These are phyloP conservation scores for Drosophila gaucha DNA, from an alignment of 2,888 invertebrate genomes.

Conservation along the genomic window DNA sequence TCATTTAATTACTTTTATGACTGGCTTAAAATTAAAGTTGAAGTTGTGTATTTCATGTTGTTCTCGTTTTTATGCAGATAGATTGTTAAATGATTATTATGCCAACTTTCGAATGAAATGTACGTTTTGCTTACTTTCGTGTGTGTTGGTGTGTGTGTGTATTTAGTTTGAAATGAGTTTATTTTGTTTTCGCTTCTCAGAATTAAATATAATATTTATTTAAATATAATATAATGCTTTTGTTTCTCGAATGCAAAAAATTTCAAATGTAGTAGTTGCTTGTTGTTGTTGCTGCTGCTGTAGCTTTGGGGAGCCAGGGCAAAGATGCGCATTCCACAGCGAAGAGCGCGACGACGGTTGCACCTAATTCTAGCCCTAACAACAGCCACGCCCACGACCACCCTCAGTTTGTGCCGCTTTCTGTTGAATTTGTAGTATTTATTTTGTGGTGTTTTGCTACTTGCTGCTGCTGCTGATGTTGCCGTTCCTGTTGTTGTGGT, in stretches of 20 bases:
- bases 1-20: constrained; percentile 62
- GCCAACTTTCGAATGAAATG: constrained; percentile 60
- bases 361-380: constrained; percentile 15
- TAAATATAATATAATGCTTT: constrained; percentile 82
- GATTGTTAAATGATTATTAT: constrained; percentile 61
- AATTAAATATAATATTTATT: constrained; percentile 82
- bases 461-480: constrained; percentile 15
- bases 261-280: constrained; percentile 69
- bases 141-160: constrained; percentile 40
- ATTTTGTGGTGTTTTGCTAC: constrained; percentile 5
- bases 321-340: constrained; percentile 30
- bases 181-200: constrained; percentile 78
- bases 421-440: constrained; percentile 5
- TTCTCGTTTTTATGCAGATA: constrained; percentile 57
- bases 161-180: constrained; percentile 72
- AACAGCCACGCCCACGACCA: constrained; percentile 52
- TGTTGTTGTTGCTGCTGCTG: constrained; percentile 39
- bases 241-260: constrained; percentile 82
- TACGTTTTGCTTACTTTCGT: constrained; percentile 30
- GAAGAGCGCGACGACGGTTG: constrained; percentile 22
- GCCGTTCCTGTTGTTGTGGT: neutral
- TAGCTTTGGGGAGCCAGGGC: constrained; percentile 37
- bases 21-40: constrained; percentile 77
- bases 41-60: constrained; percentile 64
- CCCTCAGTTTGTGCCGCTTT: constrained; percentile 36